Conservation (phyloP, 2,797 vertebrate species). For the Chaetodon trifasciatus region DNA sequence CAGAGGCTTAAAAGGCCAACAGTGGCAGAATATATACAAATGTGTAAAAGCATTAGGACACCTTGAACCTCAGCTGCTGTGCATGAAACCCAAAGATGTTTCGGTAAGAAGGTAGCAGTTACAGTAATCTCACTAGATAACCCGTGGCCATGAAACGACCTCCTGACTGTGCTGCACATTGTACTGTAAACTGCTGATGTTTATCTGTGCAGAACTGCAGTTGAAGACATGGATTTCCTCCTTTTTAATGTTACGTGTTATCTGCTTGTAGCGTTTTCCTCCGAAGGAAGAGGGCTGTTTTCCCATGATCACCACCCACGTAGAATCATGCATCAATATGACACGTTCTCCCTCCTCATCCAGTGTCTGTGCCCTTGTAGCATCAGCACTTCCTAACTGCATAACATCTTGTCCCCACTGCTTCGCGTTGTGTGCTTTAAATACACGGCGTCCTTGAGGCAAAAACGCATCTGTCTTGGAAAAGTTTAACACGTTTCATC, state of each 20-base stretch:
- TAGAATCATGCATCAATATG: conserved; percentile 24
- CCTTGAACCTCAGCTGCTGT: too few relatives aligned
- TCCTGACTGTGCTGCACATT: conserved; percentile 1
- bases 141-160: conserved; percentile 13
- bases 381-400: conserved; percentile 48
- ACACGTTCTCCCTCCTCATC: background rate
- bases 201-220: conserved; percentile 26
- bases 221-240: background rate
- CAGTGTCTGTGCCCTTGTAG: conserved; percentile 1
- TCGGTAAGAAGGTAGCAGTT: background rate
- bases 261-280: background rate
- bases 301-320: conserved; percentile 5
- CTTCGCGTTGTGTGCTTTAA: conserved; percentile 25
- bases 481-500: conserved; percentile 28
- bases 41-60: too few relatives aligned
- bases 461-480: conserved; percentile 31
- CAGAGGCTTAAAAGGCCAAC: background rate
- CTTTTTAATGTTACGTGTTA: background rate
- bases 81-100: too few relatives aligned
- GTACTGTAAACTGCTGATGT: conserved; percentile 24
- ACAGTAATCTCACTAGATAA: conserved; percentile 16
- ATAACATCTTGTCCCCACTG: conserved; percentile 6
- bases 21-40: too few relatives aligned
- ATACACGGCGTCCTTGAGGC: conserved; percentile 24
- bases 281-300: background rate